A percentile compares a stretch with the other conserved stretches of the same genome.
Evolutionary conservation across 2,113 vertebrate species (phyloP).

Genomic region (Bubo scandiacus): DNA sequence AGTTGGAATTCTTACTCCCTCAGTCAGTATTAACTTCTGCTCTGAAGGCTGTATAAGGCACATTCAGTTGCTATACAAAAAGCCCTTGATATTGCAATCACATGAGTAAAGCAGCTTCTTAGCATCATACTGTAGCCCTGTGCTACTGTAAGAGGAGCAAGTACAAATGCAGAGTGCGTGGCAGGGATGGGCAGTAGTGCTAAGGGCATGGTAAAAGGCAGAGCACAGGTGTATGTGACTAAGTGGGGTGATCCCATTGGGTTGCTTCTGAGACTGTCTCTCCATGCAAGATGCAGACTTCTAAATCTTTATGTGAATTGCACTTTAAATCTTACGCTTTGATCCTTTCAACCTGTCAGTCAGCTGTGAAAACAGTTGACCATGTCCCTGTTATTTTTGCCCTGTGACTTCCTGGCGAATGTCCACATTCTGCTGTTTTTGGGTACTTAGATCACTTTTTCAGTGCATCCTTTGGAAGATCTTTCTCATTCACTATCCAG

Average conservation of each 20-base stretch:
- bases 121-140: rapidly evolving
- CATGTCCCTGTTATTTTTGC: neutral
- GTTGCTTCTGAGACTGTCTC: neutral
- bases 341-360: neutral
- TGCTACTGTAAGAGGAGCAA: neutral
- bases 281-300: neutral
- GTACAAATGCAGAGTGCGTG: neutral
- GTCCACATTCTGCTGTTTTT: neutral
- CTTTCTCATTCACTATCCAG: neutral
- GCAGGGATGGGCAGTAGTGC: neutral
- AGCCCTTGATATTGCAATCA: neutral
- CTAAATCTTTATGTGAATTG: neutral
- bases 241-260: neutral
- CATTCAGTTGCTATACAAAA: neutral
- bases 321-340: neutral
- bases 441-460: neutral
- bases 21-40: neutral
- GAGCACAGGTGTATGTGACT: neutral
- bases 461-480: neutral
- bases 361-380: neutral
- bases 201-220: neutral
- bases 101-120: neutral
- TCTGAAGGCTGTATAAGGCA: neutral
- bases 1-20: neutral
- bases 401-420: neutral